Evolutionary conservation across 2,113 vertebrate genomes (phyloP).

Genomic region (Tragelaphus imberbis): DNA sequence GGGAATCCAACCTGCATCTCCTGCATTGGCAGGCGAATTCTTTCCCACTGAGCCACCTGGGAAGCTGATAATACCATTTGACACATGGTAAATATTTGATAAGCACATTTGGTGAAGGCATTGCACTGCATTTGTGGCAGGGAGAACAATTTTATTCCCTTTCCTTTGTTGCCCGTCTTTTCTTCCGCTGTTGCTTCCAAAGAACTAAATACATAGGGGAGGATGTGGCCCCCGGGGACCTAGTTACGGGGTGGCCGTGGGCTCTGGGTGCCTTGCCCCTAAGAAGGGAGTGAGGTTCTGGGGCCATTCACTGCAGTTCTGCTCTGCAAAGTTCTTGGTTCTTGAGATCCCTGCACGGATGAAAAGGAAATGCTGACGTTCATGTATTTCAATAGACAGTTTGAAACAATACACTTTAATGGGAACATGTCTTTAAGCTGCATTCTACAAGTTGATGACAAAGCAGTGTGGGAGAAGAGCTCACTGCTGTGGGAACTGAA

Average conservation of each 20-base stretch:
- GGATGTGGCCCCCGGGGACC: background rate
- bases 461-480: background rate
- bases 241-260: accelerated
- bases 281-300: too few species aligned
- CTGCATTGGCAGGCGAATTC: background rate
- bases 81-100: background rate
- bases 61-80: background rate
- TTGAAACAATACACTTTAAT: background rate
- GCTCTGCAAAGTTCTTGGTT: too few species aligned
- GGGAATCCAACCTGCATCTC: background rate
- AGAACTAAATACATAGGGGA: too few species aligned
- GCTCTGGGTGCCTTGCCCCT: too few species aligned
- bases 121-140: background rate
- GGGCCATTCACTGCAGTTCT: background rate
- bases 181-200: background rate
- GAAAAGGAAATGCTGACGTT: background rate
- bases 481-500: background rate
- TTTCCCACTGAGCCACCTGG: background rate
- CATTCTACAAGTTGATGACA: background rate
- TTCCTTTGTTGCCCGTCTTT: background rate
- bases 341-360: background rate
- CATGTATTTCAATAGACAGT: background rate
- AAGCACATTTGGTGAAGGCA: background rate
- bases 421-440: background rate
- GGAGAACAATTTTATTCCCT: background rate